A percentile compares a stretch with the other conserved stretches of the same genome.
Evolutionary conservation across 2,113 vertebrate species (phyloP).

Genomic region (Pseudolaguvia tuberculata): DNA sequence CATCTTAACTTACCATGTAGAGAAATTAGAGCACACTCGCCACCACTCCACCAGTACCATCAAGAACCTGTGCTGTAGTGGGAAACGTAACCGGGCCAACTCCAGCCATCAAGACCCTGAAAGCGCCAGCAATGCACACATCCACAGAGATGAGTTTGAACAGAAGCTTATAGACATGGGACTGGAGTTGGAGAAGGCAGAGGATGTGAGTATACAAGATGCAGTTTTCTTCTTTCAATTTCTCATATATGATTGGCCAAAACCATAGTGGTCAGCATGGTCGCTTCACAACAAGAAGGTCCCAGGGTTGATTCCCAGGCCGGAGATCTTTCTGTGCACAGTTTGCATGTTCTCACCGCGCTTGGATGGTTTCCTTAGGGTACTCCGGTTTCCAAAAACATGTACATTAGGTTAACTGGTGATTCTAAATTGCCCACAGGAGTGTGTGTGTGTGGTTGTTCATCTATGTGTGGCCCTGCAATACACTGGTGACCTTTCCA

Average conservation of each 20-base stretch:
- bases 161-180: slow-evolving; percentile 84
- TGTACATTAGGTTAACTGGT: too few species aligned
- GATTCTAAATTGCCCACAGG: too few species aligned
- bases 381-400: too few species aligned
- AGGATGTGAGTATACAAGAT: slow-evolving; percentile 70
- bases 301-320: too few species aligned
- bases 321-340: too few species aligned
- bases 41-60: slow-evolving; percentile 57
- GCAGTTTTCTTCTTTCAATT: background rate
- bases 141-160: slow-evolving; percentile 84
- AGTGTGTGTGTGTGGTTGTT: too few species aligned
- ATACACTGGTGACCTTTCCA: too few species aligned
- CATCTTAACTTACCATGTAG: slow-evolving; percentile 84
- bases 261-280: background rate
- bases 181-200: slow-evolving; percentile 86
- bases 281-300: too few species aligned
- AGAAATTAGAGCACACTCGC: slow-evolving; percentile 64
- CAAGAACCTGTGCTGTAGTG: slow-evolving; percentile 47
- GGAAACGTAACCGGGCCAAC: slow-evolving; percentile 52
- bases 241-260: background rate
- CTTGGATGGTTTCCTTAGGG: too few species aligned
- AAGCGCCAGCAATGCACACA: slow-evolving; percentile 62
- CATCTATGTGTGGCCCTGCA: too few species aligned
- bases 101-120: slow-evolving; percentile 70
- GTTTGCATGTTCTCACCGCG: too few species aligned